Conservation (phyloP, 2,888 invertebrate species). For the Drosophila greeni region DNA sequence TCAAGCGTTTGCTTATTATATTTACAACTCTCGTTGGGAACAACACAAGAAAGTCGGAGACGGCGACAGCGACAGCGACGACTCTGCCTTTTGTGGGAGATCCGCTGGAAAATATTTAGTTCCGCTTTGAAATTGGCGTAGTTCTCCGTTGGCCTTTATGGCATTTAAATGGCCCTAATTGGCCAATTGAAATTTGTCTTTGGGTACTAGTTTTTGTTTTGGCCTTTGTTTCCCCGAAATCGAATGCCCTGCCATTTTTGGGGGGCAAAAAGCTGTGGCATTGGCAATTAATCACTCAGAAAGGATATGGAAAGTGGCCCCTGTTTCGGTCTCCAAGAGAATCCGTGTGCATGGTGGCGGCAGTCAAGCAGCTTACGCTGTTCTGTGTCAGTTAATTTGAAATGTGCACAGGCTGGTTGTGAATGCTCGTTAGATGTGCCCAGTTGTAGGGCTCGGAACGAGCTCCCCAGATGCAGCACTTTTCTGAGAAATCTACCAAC, state of each 20-base stretch:
- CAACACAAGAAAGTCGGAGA: conserved; percentile 10
- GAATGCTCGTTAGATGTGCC: conserved; percentile 17
- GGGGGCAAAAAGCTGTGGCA: conserved; percentile 6
- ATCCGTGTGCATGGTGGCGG: conserved; percentile 12
- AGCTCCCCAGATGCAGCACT: background rate
- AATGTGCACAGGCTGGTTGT: conserved; percentile 11
- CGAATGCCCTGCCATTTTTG: conserved; percentile 11
- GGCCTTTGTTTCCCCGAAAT: conserved; percentile 18
- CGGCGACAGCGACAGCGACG: background rate
- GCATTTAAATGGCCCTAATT: conserved; percentile 60
- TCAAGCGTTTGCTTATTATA: conserved; percentile 34
- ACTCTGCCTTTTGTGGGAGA: conserved; percentile 18
- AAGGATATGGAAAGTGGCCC: conserved; percentile 4
- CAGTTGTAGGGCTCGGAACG: background rate
- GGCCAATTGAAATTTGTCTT: conserved; percentile 56
- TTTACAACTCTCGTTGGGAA: conserved; percentile 36
- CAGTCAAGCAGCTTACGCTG: conserved; percentile 23
- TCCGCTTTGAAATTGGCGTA: conserved; percentile 24
- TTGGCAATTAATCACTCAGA: conserved; percentile 41
- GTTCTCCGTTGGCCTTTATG: conserved; percentile 26
- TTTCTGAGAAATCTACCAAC: background rate
- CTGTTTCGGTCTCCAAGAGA: background rate
- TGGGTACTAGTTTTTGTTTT: conserved; percentile 14
- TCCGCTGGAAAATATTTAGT: conserved; percentile 28
- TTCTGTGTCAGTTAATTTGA: conserved; percentile 28